phyloP scores from a whole-genome alignment of 2,113 vertebrate genomes.

The Phocoena sinus region DNA sequence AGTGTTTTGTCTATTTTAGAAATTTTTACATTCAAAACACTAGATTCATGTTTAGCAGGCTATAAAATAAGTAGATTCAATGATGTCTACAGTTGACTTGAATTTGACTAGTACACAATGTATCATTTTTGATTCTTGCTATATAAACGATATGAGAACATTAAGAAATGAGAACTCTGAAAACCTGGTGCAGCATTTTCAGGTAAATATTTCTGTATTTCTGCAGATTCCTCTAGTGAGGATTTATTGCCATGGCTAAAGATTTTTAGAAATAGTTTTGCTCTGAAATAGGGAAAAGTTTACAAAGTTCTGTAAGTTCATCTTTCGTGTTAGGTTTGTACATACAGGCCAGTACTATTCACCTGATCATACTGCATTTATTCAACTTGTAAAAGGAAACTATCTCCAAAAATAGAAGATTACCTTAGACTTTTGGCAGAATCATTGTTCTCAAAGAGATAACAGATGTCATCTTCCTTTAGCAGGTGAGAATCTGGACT shows the following conservation, averaged over 20 bases:
- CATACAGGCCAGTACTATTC: not conserved
- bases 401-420: not conserved
- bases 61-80: not conserved
- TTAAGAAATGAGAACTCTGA: not conserved
- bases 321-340: not conserved
- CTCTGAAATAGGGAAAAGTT: not conserved
- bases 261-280: slow-evolving; percentile 3
- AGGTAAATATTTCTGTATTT: not conserved
- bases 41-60: not conserved
- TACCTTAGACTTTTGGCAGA: not conserved
- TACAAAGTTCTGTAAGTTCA: not conserved
- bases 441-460: slow-evolving; percentile 2
- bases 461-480: not conserved
- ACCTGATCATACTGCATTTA: not conserved
- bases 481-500: not conserved
- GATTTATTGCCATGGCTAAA: not conserved
- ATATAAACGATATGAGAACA: not conserved
- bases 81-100: not conserved
- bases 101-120: not conserved
- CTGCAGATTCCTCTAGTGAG: not conserved
- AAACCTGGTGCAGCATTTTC: not conserved
- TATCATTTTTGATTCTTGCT: not conserved
- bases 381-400: not conserved
- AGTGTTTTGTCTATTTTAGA: not conserved
- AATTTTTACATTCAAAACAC: not conserved